Conservation (phyloP, 2,888 invertebrate species). For the Cantharis flavilabris region DNA sequence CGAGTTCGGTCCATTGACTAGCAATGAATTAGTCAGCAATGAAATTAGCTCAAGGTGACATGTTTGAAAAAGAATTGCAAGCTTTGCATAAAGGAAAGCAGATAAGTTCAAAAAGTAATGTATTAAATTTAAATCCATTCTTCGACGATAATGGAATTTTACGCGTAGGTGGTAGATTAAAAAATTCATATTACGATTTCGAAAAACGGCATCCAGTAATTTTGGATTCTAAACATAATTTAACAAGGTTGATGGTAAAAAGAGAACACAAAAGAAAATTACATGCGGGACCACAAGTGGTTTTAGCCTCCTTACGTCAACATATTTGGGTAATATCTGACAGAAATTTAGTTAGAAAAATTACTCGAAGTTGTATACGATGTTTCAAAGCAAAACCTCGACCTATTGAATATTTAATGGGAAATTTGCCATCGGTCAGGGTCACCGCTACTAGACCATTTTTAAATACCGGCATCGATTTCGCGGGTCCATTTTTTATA, state of each 20-base stretch:
- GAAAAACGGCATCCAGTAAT: conserved; percentile 22
- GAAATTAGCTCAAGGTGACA: no score
- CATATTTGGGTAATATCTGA: conserved; percentile 19
- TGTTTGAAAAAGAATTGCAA: no score
- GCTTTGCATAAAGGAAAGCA: no score
- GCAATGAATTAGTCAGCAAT: no score
- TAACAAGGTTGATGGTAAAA: conserved; percentile 4
- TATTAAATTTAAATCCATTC: no score
- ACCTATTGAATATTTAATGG: conserved; percentile 33
- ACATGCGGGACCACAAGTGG: conserved; percentile 25
- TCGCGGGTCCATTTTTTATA: conserved; percentile 39
- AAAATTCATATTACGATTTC: conserved; percentile 4
- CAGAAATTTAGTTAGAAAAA: conserved; percentile 4
- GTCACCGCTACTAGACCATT: conserved; percentile 36
- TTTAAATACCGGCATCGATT: conserved; percentile 37
- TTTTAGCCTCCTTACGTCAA: conserved; percentile 16
- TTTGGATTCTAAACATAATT: not conserved
- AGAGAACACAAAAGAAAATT: not conserved
- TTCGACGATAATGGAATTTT: conserved; percentile 1
- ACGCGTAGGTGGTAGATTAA: conserved; percentile 24
- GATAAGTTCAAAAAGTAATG: no score
- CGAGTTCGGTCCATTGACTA: no score
- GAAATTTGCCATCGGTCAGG: conserved; percentile 37
- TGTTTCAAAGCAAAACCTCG: conserved; percentile 18
- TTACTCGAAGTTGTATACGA: not conserved